Percentiles rank a stretch among this genome's conserved stretches.
phyloP scores from a whole-genome alignment of 1,140 invertebrate species.

The Nymphalis io region DNA sequence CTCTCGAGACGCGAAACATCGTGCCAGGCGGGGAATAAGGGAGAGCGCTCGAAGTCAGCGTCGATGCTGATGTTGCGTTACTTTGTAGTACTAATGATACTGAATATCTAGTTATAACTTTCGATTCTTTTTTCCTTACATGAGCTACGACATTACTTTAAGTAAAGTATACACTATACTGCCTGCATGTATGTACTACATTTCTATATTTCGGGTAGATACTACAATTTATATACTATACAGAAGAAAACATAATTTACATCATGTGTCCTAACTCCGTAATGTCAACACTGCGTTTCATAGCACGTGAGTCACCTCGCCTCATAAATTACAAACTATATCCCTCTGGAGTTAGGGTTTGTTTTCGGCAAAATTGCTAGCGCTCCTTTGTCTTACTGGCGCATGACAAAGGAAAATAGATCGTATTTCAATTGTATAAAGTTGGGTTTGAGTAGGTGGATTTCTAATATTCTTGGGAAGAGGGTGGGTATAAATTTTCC shows the following conservation, averaged over 20 bases:
- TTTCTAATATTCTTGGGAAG: conserved; percentile 70
- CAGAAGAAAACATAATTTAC: neutral
- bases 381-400: conserved; percentile 70
- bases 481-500: conserved; percentile 80
- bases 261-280: conserved; percentile 46
- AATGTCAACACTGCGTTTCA: conserved; percentile 69
- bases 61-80: conserved; percentile 22
- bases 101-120: neutral
- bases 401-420: conserved; percentile 44
- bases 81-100: conserved; percentile 12
- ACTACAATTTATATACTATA: neutral
- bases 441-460: conserved; percentile 48
- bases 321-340: conserved; percentile 77
- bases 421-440: conserved; percentile 55
- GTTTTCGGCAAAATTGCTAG: conserved; percentile 73
- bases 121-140: neutral
- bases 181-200: neutral
- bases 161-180: neutral
- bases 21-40: conserved; percentile 62
- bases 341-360: conserved; percentile 75
- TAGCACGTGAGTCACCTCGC: conserved; percentile 66
- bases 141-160: neutral
- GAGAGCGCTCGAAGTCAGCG: conserved; percentile 14
- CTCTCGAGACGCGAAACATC: conserved; percentile 75
- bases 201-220: neutral